A percentile compares a stretch with the other conserved stretches of the same genome.
Conservation (phyloP, 2,888 invertebrate genomes). For the Nymphalis polychloros region DNA sequence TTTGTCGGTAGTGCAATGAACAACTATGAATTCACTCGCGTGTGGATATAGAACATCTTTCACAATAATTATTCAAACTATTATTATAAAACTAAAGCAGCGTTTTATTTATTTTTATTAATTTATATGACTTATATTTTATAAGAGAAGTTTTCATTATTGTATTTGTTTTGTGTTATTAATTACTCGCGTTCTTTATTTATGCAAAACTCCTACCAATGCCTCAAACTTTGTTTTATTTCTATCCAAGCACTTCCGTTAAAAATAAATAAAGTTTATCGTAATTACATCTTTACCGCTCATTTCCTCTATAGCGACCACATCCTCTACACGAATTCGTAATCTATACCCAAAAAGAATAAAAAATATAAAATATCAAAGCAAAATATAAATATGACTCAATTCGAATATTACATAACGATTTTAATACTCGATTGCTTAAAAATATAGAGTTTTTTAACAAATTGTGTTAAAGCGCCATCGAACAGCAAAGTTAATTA, state of each 20-base stretch:
- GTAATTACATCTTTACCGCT: slow-evolving; percentile 11
- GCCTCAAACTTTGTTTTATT: background rate
- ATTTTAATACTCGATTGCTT: background rate
- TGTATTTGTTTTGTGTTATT: too few relatives aligned
- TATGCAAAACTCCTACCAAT: background rate
- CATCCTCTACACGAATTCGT: background rate
- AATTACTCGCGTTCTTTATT: background rate
- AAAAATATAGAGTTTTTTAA: background rate
- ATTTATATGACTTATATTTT: too few relatives aligned
- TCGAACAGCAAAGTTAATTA: background rate
- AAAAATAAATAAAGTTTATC: slow-evolving; percentile 10
- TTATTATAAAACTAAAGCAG: background rate
- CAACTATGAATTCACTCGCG: background rate
- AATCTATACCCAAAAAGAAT: background rate
- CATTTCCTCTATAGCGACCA: slow-evolving; percentile 8
- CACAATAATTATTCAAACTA: background rate
- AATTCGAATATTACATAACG: background rate
- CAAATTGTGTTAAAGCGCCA: background rate
- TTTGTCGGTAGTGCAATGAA: background rate
- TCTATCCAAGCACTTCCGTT: background rate
- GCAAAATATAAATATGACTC: too few relatives aligned
- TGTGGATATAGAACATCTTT: background rate
- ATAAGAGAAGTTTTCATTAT: too few relatives aligned
- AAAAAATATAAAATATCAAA: background rate
- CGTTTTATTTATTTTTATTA: background rate